These are phyloP conservation scores for Drosophila planitibia DNA, from an alignment of 2,888 invertebrate species.

Conservation along the genomic window DNA sequence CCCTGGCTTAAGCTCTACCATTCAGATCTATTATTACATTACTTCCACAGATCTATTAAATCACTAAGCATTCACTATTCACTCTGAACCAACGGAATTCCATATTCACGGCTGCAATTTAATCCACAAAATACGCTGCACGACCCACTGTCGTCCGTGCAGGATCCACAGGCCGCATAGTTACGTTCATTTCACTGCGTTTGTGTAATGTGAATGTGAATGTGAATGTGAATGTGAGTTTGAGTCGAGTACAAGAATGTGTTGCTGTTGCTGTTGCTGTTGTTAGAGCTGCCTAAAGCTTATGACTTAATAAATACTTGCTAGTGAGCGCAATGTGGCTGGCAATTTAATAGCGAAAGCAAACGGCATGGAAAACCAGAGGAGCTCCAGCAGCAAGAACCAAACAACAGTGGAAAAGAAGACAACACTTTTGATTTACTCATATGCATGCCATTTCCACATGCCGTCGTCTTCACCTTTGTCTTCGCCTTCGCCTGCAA, in stretches of 20 bases:
- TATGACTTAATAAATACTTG: constrained; percentile 78
- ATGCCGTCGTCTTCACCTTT: background rate
- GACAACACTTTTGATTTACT: constrained; percentile 60
- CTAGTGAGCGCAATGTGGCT: constrained; percentile 72
- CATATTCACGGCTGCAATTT: background rate
- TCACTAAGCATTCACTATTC: background rate
- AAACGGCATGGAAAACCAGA: constrained; percentile 58
- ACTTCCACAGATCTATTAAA: background rate
- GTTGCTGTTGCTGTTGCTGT: constrained; percentile 11
- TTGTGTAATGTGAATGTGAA: constrained; percentile 20
- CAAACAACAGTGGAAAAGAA: constrained; percentile 5
- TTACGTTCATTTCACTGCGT: constrained; percentile 22
- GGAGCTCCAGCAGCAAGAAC: constrained; percentile 19
- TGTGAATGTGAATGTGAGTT: constrained; percentile 9
- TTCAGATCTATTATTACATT: too few relatives aligned
- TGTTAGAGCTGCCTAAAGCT: constrained; percentile 47
- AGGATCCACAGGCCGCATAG: constrained; percentile 25
- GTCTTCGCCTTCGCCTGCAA: background rate
- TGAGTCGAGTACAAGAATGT: constrained; percentile 1
- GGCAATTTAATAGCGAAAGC: constrained; percentile 77
- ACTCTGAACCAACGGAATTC: background rate
- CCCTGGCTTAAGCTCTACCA: background rate
- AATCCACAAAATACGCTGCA: background rate
- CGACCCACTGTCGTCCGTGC: constrained; percentile 29
- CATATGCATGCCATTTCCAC: constrained; percentile 46